phyloP scores from a whole-genome alignment of 2,888 invertebrate species.

The Himalopsyche kuldschensis region DNA sequence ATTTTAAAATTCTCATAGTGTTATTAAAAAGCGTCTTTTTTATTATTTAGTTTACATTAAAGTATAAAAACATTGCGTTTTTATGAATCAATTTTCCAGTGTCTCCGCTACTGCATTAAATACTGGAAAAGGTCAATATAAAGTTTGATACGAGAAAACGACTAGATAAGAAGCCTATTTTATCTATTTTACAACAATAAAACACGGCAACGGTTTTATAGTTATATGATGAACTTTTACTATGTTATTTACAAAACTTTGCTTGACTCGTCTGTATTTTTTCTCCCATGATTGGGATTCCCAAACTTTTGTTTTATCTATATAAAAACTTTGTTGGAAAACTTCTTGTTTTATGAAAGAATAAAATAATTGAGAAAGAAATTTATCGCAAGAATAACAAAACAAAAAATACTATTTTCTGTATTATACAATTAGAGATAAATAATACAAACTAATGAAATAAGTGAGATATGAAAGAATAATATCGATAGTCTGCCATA shows the following conservation, averaged over 20 bases:
- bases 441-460: not conserved
- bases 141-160: not conserved
- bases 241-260: conserved; percentile 3
- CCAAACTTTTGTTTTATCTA: conserved; percentile 8
- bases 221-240: conserved; percentile 13
- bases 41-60: too few relatives aligned
- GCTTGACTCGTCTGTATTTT: not conserved
- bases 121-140: not conserved
- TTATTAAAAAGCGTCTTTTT: too few relatives aligned
- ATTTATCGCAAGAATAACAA: not conserved
- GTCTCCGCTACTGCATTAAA: not conserved
- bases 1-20: too few relatives aligned
- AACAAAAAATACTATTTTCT: not conserved
- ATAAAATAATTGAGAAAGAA: conserved; percentile 1
- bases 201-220: not conserved
- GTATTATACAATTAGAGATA: not conserved
- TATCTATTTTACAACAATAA: conserved; percentile 16
- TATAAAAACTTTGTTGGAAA: not conserved
- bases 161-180: not conserved
- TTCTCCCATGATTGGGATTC: not conserved
- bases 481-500: not conserved
- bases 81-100: not conserved
- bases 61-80: too few relatives aligned
- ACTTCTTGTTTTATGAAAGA: conserved; percentile 2
- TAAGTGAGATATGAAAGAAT: not conserved